Conservation (phyloP, 2,888 invertebrate genomes). For the Embidobia sp. region DNA sequence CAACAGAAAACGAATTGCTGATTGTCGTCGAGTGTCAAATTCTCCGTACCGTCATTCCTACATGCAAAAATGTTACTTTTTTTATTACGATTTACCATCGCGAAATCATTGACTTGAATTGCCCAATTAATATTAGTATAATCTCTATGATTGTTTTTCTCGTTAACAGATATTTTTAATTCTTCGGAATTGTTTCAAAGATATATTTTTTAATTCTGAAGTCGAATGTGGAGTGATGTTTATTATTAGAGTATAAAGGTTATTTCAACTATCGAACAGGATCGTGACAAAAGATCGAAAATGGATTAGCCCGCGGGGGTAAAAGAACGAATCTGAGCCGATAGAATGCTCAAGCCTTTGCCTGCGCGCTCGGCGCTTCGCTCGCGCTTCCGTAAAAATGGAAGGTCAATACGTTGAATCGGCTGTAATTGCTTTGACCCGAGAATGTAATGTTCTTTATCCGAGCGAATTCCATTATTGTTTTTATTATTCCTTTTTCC, state of each 20-base stretch:
- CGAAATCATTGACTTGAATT: too few species aligned
- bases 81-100: too few species aligned
- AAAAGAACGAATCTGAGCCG: constrained; percentile 33
- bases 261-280: constrained; percentile 37
- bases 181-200: too few species aligned
- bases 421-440: constrained; percentile 75
- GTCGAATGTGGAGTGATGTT: constrained; percentile 11
- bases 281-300: constrained; percentile 61
- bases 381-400: constrained; percentile 59
- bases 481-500: constrained; percentile 53
- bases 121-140: too few species aligned
- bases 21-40: too few species aligned
- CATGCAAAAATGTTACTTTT: too few species aligned
- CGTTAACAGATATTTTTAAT: too few species aligned
- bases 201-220: background rate
- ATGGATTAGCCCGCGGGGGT: constrained; percentile 15
- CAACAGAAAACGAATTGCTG: too few species aligned
- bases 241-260: background rate
- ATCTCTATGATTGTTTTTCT: too few species aligned
- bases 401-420: constrained; percentile 66
- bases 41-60: too few species aligned
- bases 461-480: constrained; percentile 57
- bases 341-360: constrained; percentile 43
- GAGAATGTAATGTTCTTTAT: constrained; percentile 75
- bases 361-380: too few species aligned